Conservation (phyloP, 2,113 vertebrate species). For the Lepus timidus region DNA sequence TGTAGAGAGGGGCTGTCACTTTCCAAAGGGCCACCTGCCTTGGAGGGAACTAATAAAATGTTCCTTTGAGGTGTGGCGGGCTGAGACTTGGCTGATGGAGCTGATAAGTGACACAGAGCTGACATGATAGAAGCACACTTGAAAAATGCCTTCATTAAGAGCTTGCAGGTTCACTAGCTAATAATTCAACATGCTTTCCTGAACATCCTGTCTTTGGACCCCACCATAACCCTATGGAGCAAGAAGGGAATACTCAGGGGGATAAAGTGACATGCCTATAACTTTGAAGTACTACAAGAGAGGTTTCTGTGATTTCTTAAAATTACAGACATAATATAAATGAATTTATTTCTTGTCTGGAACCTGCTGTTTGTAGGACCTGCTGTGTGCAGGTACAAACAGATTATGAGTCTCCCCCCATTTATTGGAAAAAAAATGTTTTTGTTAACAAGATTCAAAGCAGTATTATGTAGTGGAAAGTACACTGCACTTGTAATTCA, state of each 20-base stretch:
- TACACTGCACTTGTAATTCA: not conserved
- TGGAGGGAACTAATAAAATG: not conserved
- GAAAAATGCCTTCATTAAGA: conserved; percentile 1
- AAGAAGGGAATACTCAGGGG: not conserved
- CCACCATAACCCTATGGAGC: not conserved
- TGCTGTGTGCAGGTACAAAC: not conserved
- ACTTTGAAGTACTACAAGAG: not conserved
- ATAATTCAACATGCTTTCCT: not conserved
- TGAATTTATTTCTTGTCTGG: not conserved
- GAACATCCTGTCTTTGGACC: not conserved
- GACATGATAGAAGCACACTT: not conserved
- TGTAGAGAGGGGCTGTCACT: not conserved
- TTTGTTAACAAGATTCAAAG: not conserved
- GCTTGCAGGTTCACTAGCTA: not conserved
- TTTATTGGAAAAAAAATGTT: not conserved
- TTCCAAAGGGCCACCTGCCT: not conserved
- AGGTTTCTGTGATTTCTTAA: not conserved
- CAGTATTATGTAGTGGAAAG: too few relatives aligned
- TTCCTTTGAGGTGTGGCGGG: not conserved
- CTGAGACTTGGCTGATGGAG: not conserved
- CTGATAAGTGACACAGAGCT: too few relatives aligned
- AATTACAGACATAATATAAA: not conserved
- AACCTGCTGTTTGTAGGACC: not conserved
- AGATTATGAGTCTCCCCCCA: not conserved
- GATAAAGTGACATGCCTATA: not conserved